phyloP scores from a whole-genome alignment of 2,113 vertebrate genomes.

The Anhinga rufa region DNA sequence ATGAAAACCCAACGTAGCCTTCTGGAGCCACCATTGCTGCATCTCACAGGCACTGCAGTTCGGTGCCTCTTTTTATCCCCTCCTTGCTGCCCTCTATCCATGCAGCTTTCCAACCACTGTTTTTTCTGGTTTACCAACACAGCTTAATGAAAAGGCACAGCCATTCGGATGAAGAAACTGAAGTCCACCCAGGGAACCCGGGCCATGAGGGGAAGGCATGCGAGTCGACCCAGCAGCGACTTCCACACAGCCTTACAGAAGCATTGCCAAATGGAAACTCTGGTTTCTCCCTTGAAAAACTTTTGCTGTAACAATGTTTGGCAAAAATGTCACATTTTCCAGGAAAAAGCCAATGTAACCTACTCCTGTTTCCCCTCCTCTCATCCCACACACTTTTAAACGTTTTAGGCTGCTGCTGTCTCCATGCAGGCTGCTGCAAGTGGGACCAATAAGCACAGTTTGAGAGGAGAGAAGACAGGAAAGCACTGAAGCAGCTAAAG shows the following conservation, averaged over 20 bases:
- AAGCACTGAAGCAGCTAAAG: neutral
- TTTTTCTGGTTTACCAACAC: neutral
- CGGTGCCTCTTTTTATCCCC: neutral
- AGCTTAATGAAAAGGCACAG: neutral
- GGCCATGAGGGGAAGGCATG: neutral
- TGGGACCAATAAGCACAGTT: neutral
- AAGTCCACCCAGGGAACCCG: neutral
- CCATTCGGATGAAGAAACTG: neutral
- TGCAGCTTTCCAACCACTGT: neutral
- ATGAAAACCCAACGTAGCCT: neutral
- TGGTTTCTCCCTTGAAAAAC: neutral
- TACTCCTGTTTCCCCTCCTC: neutral
- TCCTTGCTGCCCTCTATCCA: neutral
- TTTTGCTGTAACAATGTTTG: neutral
- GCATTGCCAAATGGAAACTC: neutral
- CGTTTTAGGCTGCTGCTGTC: neutral
- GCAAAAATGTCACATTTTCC: neutral
- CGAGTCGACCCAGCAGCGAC: fast-evolving
- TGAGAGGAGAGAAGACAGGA: neutral
- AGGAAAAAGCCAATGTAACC: neutral
- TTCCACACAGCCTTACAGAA: neutral
- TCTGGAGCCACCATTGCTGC: neutral
- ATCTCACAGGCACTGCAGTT: neutral
- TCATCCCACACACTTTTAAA: neutral
- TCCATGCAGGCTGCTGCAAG: neutral